phyloP scores from a whole-genome alignment of 1,140 invertebrate species.

The Pararge aegeria region DNA sequence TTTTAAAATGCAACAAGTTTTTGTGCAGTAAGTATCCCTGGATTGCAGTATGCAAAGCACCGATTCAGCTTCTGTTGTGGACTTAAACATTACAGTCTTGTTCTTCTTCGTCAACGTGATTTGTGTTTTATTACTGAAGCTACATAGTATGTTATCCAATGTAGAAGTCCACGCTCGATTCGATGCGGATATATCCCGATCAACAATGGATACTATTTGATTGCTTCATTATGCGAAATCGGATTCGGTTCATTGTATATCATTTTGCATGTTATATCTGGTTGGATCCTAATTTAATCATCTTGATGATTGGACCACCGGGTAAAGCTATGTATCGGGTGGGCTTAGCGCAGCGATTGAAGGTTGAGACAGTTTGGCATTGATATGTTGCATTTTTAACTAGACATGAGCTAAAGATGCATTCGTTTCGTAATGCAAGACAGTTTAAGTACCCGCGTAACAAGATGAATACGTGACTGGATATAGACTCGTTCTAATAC shows the following conservation, averaged over 20 bases:
- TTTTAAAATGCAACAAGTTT: conserved; percentile 76
- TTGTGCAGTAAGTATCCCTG: conserved; percentile 53
- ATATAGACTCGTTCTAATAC: not conserved
- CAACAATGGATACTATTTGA: conserved; percentile 68
- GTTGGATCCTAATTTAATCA: conserved; percentile 76
- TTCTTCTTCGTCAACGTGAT: conserved; percentile 3
- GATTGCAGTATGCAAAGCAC: conserved; percentile 67
- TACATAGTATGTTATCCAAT: conserved; percentile 20
- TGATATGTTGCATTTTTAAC: conserved; percentile 3
- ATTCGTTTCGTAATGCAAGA: not conserved
- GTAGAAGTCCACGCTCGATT: conserved; percentile 41
- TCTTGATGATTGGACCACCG: conserved; percentile 76
- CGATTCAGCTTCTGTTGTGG: conserved; percentile 27
- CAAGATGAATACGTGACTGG: not conserved
- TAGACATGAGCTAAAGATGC: not conserved
- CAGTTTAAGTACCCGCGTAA: not conserved
- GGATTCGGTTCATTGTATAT: conserved; percentile 70
- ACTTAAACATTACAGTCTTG: conserved; percentile 32
- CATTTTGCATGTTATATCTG: conserved; percentile 76
- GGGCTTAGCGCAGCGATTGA: conserved; percentile 49
- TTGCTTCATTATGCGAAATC: conserved; percentile 74
- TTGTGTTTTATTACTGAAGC: conserved; percentile 10
- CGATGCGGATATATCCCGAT: conserved; percentile 37
- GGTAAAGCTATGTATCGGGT: conserved; percentile 55
- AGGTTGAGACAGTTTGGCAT: conserved; percentile 41